Conservation (phyloP, 2,888 invertebrate species). For the Apamea epomidion region DNA sequence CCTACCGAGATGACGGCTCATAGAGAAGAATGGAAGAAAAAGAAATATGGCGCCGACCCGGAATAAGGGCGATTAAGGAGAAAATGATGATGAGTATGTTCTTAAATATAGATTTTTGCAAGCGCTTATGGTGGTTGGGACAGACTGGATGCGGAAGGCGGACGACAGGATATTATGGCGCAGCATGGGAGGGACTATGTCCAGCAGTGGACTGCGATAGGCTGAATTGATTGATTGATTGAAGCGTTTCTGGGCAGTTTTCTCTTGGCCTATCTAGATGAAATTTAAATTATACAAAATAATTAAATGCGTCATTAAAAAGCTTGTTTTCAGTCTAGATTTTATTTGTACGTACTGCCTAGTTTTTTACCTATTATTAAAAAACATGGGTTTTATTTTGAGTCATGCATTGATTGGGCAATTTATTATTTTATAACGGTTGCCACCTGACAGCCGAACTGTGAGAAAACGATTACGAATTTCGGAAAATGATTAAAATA, state of each 20-base stretch:
- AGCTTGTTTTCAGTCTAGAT: constrained; percentile 9
- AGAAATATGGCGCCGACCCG: no score
- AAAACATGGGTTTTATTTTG: constrained; percentile 21
- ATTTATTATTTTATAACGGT: constrained; percentile 44
- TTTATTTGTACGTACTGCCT: neutral
- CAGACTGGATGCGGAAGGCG: no score
- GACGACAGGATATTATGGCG: no score
- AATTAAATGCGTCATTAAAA: neutral
- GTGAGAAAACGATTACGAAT: constrained; percentile 14
- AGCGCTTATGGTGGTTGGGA: neutral
- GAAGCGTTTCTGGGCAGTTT: neutral
- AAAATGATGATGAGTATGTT: no score
- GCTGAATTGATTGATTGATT: no score
- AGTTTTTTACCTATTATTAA: neutral
- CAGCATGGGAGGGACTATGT: no score
- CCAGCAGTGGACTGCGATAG: no score
- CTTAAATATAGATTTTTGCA: neutral
- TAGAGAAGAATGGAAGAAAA: no score
- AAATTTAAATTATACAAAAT: neutral
- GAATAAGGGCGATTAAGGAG: no score
- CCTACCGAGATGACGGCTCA: no score
- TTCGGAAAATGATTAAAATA: neutral
- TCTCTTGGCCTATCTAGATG: neutral
- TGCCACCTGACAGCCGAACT: constrained; percentile 17
- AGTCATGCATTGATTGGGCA: constrained; percentile 33